Conservation (phyloP, 2,797 vertebrate species). For the Artibeus lituratus region DNA sequence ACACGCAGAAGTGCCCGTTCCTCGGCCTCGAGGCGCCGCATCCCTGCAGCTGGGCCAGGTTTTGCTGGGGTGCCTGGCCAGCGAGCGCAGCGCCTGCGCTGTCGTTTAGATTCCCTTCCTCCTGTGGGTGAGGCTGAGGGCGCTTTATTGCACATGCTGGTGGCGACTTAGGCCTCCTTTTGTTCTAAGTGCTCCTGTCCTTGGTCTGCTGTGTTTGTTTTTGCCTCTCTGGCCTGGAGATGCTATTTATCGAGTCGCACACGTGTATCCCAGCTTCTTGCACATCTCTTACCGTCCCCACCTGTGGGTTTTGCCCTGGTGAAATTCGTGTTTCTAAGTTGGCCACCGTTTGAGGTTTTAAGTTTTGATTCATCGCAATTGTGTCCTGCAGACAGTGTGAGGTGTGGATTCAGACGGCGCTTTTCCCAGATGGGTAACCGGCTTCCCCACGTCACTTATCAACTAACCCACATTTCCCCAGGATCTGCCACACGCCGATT, state of each 20-base stretch:
- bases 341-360: neutral
- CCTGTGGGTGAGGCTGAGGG: neutral
- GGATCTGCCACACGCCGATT: neutral
- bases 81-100: neutral
- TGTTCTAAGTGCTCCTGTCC: neutral
- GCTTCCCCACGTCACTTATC: neutral
- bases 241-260: neutral
- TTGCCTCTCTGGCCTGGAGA: neutral
- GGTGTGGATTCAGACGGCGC: neutral
- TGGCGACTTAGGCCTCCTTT: neutral
- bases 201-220: neutral
- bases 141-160: neutral
- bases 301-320: neutral
- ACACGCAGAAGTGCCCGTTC: neutral
- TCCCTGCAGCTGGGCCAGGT: neutral
- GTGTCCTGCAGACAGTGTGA: neutral
- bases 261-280: neutral
- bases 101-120: neutral
- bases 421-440: neutral
- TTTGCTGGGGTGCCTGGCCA: neutral
- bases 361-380: neutral
- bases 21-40: neutral
- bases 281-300: neutral
- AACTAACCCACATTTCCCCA: neutral
- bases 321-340: neutral